Conservation (phyloP, 2,113 vertebrate species). For the Trochalopteron elliotii region DNA sequence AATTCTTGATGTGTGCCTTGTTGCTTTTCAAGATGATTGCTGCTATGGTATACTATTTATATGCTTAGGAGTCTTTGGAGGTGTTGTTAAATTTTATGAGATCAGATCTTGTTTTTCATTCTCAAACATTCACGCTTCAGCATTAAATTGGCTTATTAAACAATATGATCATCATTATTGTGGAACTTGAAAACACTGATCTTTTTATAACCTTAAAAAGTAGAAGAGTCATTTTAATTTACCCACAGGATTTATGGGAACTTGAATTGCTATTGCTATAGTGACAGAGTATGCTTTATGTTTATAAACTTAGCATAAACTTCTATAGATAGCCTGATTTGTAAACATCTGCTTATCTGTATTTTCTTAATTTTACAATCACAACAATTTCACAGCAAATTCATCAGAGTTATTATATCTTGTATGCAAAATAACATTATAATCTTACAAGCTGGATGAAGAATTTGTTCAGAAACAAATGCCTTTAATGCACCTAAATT, state of each 20-base stretch:
- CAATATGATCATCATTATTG: not conserved
- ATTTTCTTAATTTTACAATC: not conserved
- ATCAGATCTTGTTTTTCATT: not conserved
- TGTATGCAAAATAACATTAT: not conserved
- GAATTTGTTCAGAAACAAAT: not conserved
- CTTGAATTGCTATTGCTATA: not conserved
- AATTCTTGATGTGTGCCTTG: not conserved
- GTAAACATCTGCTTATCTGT: not conserved
- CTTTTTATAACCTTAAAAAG: conserved; percentile 1
- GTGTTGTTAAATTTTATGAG: not conserved
- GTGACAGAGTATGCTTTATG: not conserved
- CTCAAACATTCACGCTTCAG: not conserved
- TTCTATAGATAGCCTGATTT: not conserved
- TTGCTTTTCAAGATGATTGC: conserved; percentile 8
- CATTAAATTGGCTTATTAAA: conserved; percentile 21
- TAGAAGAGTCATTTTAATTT: not conserved
- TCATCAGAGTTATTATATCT: not conserved
- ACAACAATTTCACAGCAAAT: not conserved
- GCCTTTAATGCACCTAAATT: not conserved
- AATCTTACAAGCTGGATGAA: not conserved
- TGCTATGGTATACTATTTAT: not conserved
- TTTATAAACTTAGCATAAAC: not conserved
- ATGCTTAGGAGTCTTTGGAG: not conserved
- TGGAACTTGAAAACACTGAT: not conserved
- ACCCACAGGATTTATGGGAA: not conserved